These are phyloP conservation scores for Lordiphosa clarofinis DNA, from an alignment of 1,140 invertebrate genomes.

Conservation along the genomic window DNA sequence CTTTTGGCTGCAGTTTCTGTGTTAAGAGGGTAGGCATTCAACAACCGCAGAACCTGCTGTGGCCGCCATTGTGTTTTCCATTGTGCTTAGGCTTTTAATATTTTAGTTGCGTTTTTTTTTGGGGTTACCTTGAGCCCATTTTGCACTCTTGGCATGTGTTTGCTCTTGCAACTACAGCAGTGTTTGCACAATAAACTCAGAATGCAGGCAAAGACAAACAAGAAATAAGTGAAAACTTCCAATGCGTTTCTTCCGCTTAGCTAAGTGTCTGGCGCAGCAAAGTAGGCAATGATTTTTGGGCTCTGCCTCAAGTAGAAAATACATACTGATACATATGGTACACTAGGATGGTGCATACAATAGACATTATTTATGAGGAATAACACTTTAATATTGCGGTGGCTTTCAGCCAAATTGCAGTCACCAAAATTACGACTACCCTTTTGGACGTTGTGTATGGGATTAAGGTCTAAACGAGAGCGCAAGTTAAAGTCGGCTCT, in stretches of 20 bases:
- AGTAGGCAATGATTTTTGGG: conserved; percentile 49
- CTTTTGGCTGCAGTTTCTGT: not conserved
- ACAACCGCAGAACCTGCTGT: conserved; percentile 28
- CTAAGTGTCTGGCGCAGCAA: conserved; percentile 34
- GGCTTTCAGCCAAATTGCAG: too few species aligned
- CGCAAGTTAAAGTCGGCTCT: too few species aligned
- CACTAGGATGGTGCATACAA: not conserved
- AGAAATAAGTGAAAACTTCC: conserved; percentile 38
- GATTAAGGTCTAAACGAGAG: too few species aligned
- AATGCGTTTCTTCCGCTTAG: conserved; percentile 7
- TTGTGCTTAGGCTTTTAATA: conserved; percentile 74
- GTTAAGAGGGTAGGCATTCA: too few species aligned
- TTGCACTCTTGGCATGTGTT: conserved; percentile 23
- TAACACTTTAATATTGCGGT: conserved; percentile 6
- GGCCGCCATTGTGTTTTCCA: conserved; percentile 55
- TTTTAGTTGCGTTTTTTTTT: conserved; percentile 53
- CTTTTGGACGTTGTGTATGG: too few species aligned
- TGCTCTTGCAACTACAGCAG: conserved; percentile 33
- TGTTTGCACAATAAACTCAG: conserved; percentile 38
- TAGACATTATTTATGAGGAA: conserved; percentile 32
- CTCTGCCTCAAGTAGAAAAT: too few species aligned
- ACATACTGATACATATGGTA: not conserved
- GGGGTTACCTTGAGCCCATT: conserved; percentile 49
- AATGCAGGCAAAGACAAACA: conserved; percentile 44
- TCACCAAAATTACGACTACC: too few species aligned